Evolutionary conservation across 2,797 vertebrate species (phyloP).

Genomic region (Ispidina picta): DNA sequence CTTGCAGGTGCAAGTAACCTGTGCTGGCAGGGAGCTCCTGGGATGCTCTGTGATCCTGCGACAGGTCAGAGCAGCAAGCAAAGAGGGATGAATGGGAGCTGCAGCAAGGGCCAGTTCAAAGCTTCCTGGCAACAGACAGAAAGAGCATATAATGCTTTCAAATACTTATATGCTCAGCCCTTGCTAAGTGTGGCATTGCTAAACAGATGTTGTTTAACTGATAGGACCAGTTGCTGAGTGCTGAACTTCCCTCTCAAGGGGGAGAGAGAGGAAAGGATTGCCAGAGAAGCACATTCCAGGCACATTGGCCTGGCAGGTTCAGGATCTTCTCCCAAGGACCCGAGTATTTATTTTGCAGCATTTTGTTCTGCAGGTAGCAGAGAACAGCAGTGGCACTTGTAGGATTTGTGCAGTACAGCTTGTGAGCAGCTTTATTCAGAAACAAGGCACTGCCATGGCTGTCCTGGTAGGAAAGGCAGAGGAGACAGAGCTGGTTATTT

Average conservation of each 20-base stretch:
- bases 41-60: not conserved
- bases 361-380: not conserved
- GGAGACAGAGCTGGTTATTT: not conserved
- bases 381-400: accelerated
- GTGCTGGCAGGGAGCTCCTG: not conserved
- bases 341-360: accelerated
- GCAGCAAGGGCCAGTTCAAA: not conserved
- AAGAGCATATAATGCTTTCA: not conserved
- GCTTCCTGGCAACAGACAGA: not conserved
- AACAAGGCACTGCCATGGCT: not conserved
- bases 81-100: not conserved
- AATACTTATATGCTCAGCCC: not conserved
- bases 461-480: not conserved
- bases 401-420: not conserved
- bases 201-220: not conserved
- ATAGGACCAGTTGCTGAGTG: not conserved
- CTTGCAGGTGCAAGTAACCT: not conserved
- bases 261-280: not conserved
- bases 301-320: not conserved
- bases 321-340: not conserved
- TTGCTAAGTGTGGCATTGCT: not conserved
- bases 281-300: not conserved
- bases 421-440: not conserved
- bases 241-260: not conserved
- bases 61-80: not conserved